These are phyloP conservation scores for Potorous gilbertii DNA, from an alignment of 2,797 vertebrate genomes.

Conservation along the genomic window DNA sequence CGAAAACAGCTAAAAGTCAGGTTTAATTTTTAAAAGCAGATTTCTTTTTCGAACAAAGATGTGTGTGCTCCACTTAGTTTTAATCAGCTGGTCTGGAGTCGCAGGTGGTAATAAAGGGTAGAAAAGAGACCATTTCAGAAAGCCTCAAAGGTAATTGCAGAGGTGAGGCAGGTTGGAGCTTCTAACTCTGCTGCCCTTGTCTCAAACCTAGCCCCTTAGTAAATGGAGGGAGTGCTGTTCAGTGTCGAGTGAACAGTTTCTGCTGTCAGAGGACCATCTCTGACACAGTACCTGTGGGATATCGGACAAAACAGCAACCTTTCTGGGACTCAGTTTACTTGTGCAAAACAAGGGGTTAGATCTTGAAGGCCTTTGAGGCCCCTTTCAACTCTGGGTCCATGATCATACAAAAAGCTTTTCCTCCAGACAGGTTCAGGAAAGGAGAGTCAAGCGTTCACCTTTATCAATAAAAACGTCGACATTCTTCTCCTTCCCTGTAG, in stretches of 20 bases:
- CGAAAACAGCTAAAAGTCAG: constrained; percentile 30
- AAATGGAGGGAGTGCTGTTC: not conserved
- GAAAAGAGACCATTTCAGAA: not conserved
- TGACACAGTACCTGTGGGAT: not conserved
- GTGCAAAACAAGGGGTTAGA: not conserved
- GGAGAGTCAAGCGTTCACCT: not conserved
- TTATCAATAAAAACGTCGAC: not conserved
- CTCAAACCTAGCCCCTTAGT: constrained; percentile 28
- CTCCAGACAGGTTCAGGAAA: constrained; percentile 26
- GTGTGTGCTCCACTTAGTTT: constrained; percentile 12
- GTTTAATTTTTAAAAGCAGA: constrained; percentile 33
- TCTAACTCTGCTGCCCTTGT: constrained; percentile 2
- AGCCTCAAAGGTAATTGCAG: not conserved
- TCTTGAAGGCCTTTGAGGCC: not conserved
- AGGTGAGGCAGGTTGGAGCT: not conserved
- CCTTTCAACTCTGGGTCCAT: not conserved
- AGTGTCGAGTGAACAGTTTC: not conserved
- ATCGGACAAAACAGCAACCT: not conserved
- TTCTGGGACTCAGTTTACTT: not conserved
- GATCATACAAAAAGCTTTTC: not conserved
- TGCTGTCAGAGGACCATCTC: not conserved
- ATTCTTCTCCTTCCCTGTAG: not conserved
- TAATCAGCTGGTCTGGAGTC: not conserved
- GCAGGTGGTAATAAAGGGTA: not conserved
- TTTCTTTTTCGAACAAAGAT: constrained; percentile 10